Evolutionary conservation across 2,797 vertebrate species (phyloP).

Genomic region (Tolypeutes matacus): DNA sequence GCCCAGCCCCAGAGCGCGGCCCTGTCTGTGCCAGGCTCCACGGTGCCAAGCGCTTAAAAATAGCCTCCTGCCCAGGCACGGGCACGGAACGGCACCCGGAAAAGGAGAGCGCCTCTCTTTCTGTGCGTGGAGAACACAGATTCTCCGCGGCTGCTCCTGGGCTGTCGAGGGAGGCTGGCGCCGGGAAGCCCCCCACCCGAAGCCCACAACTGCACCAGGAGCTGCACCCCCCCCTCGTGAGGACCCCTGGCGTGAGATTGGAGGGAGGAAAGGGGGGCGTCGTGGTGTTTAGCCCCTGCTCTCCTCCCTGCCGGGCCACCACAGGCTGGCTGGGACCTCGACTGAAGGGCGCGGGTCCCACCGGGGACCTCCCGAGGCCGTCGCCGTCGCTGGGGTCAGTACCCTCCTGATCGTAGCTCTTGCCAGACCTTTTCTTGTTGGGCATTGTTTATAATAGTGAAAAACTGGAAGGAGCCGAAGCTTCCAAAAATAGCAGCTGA

Average conservation of each 20-base stretch:
- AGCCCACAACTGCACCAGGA: no score
- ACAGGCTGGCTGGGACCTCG: background rate
- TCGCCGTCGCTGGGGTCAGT: background rate
- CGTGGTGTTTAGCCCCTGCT: no score
- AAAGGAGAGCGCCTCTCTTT: background rate
- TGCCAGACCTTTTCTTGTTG: background rate
- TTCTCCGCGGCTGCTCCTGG: background rate
- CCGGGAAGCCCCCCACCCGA: background rate
- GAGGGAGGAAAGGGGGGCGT: background rate
- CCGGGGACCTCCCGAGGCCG: background rate
- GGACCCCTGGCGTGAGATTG: background rate
- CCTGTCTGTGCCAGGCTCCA: background rate
- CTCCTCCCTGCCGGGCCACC: background rate
- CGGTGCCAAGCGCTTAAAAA: constrained; percentile 69
- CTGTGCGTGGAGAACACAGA: background rate
- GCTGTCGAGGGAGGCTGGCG: background rate
- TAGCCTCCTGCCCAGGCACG: constrained; percentile 56
- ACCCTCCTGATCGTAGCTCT: background rate
- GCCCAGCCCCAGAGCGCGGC: background rate
- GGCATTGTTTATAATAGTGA: background rate
- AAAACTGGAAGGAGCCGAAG: background rate
- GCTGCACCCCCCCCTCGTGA: background rate
- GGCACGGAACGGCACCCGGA: constrained; percentile 60
- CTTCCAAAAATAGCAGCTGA: background rate
- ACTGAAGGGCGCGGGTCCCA: background rate